Evolutionary conservation across 2,113 vertebrate species (phyloP).

Genomic region (Procapra przewalskii): DNA sequence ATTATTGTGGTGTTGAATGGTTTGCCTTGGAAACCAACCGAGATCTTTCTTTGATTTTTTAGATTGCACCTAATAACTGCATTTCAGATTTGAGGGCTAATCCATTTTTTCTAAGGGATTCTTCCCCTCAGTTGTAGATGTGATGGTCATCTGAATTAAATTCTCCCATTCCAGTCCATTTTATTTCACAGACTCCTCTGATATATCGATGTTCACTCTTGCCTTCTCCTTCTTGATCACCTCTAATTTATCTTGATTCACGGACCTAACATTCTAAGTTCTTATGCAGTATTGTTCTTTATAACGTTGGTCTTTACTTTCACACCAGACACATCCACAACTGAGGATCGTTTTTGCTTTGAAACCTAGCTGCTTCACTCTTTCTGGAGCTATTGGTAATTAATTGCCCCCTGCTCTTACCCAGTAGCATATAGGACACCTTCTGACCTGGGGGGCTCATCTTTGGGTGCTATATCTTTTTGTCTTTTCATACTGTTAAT

Average conservation of each 20-base stretch:
- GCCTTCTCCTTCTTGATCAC: not conserved
- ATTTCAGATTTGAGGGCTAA: not conserved
- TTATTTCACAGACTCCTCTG: not conserved
- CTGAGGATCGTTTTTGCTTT: not conserved
- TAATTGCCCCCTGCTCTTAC: not conserved
- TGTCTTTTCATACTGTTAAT: not conserved
- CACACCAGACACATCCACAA: not conserved
- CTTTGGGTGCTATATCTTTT: not conserved
- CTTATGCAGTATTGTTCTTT: not conserved
- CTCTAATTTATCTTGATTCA: not conserved
- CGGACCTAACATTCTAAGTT: not conserved
- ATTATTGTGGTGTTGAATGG: not conserved
- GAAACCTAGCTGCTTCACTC: not conserved
- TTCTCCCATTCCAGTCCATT: not conserved
- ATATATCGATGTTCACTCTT: not conserved
- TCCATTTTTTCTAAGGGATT: not conserved
- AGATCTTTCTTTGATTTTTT: not conserved
- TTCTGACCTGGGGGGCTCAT: not conserved
- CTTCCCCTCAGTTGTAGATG: not conserved
- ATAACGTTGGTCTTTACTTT: not conserved
- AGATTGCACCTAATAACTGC: not conserved
- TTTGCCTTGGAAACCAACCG: not conserved
- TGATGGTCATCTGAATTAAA: not conserved
- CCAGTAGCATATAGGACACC: not conserved
- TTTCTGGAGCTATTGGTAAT: not conserved